Evolutionary conservation across 1,140 invertebrate genomes (phyloP).

Genomic region (Plutomurus gul): DNA sequence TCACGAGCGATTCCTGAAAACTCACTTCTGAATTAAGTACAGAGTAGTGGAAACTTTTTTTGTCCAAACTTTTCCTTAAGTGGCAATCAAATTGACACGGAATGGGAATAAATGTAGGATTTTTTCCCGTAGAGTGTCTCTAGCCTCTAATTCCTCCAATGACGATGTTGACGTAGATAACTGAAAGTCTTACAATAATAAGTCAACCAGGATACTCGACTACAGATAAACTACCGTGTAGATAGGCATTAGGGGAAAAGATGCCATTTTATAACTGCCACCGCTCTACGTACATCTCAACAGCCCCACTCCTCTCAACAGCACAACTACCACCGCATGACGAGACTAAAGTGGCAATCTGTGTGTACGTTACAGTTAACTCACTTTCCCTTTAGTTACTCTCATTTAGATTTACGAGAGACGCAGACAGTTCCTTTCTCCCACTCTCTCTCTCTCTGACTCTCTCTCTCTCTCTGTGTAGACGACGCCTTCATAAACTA

Average conservation of each 20-base stretch:
- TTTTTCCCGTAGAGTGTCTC: constrained; percentile 4
- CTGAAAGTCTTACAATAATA: constrained; percentile 23
- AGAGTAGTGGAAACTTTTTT: constrained; percentile 6
- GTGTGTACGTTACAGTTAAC: neutral
- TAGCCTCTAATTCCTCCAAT: constrained; percentile 13
- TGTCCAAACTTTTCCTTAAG: constrained; percentile 29
- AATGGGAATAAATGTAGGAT: constrained; percentile 34
- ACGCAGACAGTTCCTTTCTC: too few species aligned
- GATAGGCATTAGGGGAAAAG: too few species aligned
- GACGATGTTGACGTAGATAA: constrained; percentile 28
- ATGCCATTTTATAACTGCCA: too few species aligned
- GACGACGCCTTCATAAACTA: constrained; percentile 28
- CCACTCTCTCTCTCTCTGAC: too few species aligned
- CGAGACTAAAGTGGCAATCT: neutral
- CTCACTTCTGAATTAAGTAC: neutral
- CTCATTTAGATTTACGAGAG: constrained; percentile 18
- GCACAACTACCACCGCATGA: too few species aligned
- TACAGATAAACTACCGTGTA: too few species aligned
- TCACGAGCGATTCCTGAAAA: too few species aligned
- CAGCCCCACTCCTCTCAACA: too few species aligned
- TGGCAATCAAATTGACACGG: constrained; percentile 36
- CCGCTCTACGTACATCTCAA: too few species aligned
- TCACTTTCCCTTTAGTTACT: neutral
- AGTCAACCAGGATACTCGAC: neutral
- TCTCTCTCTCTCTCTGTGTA: too few species aligned